These are phyloP conservation scores for Lophius piscatorius DNA, from an alignment of 2,113 vertebrate species.

Conservation along the genomic window DNA sequence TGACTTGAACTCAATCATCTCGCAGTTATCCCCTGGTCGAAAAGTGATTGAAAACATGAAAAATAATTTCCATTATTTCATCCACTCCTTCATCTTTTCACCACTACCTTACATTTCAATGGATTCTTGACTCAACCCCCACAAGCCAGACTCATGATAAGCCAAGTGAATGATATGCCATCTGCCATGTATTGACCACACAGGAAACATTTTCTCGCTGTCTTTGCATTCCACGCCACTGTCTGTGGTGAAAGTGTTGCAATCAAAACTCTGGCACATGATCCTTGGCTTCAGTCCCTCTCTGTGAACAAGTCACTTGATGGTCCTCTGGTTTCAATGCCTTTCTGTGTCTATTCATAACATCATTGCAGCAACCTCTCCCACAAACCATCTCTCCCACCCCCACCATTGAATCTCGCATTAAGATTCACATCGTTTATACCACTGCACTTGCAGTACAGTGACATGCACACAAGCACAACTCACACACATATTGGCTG, in stretches of 20 bases:
- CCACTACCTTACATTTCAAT: not conserved
- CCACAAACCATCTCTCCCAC: not conserved
- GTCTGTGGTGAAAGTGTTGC: slow-evolving; percentile 24
- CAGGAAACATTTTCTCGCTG: slow-evolving; percentile 33
- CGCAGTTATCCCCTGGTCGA: slow-evolving; percentile 17
- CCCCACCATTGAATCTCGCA: not conserved
- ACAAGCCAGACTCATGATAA: not conserved
- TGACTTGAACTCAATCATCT: no score
- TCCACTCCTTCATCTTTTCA: slow-evolving; percentile 16
- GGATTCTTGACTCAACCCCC: slow-evolving; percentile 8
- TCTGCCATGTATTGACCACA: slow-evolving; percentile 50
- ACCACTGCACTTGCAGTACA: no score
- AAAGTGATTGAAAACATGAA: slow-evolving; percentile 21
- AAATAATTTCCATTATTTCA: slow-evolving; percentile 2
- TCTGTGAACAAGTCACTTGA: slow-evolving; percentile 47
- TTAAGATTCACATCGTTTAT: no score
- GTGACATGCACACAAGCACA: slow-evolving; percentile 23
- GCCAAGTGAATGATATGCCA: slow-evolving; percentile 40
- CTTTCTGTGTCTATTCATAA: slow-evolving; percentile 17
- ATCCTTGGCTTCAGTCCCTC: slow-evolving; percentile 28
- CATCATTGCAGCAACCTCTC: slow-evolving; percentile 13
- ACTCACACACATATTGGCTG: slow-evolving; percentile 39
- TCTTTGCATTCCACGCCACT: slow-evolving; percentile 33
- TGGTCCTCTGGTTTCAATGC: slow-evolving; percentile 53
- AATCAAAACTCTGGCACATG: slow-evolving; percentile 47